Percentiles rank a stretch among this genome's conserved stretches.
Conservation (phyloP, 2,888 invertebrate genomes). For the Cactoblastis cactorum region DNA sequence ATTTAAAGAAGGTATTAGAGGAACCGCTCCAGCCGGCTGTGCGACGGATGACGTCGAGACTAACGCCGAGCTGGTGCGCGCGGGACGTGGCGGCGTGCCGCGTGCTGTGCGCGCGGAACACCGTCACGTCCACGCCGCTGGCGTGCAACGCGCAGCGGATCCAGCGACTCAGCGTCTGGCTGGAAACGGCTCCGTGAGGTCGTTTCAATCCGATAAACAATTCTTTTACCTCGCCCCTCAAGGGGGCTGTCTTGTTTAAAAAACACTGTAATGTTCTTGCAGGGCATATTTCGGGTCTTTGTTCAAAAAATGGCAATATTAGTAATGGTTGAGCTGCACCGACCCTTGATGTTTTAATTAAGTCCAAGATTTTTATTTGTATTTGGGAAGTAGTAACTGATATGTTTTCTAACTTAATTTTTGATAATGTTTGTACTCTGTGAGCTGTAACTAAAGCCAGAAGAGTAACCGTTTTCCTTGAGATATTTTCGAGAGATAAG, state of each 20-base stretch:
- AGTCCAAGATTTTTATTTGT: slow-evolving; percentile 17
- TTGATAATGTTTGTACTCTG: slow-evolving; percentile 23
- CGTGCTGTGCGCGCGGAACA: slow-evolving; percentile 24
- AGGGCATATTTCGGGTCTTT: slow-evolving; percentile 22
- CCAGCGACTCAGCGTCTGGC: slow-evolving; percentile 22
- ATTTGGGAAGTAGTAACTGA: slow-evolving; percentile 4
- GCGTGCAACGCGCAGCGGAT: slow-evolving; percentile 14
- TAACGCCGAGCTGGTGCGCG: slow-evolving; percentile 15
- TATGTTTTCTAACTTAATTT: too few relatives aligned
- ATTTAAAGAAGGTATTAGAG: slow-evolving; percentile 19
- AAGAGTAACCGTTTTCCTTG: slow-evolving; percentile 14
- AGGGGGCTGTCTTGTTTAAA: too few relatives aligned
- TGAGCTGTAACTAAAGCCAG: slow-evolving; percentile 22
- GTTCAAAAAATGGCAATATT: slow-evolving; percentile 19
- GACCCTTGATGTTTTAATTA: slow-evolving; percentile 22
- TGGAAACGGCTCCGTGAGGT: slow-evolving; percentile 14
- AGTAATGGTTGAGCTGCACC: slow-evolving; percentile 18
- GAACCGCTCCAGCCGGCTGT: slow-evolving; percentile 20
- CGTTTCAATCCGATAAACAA: slow-evolving; percentile 16
- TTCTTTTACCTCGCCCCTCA: too few relatives aligned
- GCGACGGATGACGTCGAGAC: slow-evolving; percentile 16
- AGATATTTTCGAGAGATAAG: neutral
- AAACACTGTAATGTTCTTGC: too few relatives aligned
- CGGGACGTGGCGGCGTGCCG: slow-evolving; percentile 24
- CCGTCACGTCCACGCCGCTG: slow-evolving; percentile 16